A percentile compares a stretch with the other conserved stretches of the same genome.
Conservation (phyloP, 2,888 invertebrate genomes). For the Drosophila robusta region DNA sequence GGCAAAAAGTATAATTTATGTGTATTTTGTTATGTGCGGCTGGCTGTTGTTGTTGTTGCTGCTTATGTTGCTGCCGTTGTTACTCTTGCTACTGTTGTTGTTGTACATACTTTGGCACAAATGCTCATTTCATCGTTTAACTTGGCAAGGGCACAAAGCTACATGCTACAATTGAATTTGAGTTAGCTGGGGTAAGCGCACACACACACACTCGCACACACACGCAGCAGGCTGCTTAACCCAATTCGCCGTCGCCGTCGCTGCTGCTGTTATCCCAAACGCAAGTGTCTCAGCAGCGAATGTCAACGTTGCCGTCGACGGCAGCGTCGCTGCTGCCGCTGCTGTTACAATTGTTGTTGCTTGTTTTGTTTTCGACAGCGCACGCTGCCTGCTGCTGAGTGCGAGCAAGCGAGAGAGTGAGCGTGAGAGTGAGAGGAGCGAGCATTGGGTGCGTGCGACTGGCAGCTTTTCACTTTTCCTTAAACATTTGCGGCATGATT, state of each 20-base stretch:
- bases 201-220: constrained; percentile 21
- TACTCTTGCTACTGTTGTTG: constrained; percentile 20
- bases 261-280: constrained; percentile 36
- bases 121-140: constrained; percentile 78
- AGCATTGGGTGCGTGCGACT: constrained; percentile 47
- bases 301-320: constrained; percentile 25
- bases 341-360: constrained; percentile 25
- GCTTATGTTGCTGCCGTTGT: constrained; percentile 13
- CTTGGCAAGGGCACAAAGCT: constrained; percentile 74
- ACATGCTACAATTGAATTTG: constrained; percentile 76
- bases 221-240: constrained; percentile 69
- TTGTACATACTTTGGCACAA: constrained; percentile 62
- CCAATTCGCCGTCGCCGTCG: constrained; percentile 57
- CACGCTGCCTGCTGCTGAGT: constrained; percentile 9
- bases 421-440: background rate
- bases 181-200: constrained; percentile 64
- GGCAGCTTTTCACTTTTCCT: constrained; percentile 65
- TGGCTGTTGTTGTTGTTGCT: constrained; percentile 28
- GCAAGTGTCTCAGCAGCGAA: constrained; percentile 58
- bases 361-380: constrained; percentile 51
- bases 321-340: constrained; percentile 11
- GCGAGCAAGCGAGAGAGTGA: background rate
- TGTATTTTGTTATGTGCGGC: constrained; percentile 62
- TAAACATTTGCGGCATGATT: constrained; percentile 56
- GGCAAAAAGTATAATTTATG: constrained; percentile 73